phyloP scores from a whole-genome alignment of 2,888 invertebrate species.

The Erynnis tages region DNA sequence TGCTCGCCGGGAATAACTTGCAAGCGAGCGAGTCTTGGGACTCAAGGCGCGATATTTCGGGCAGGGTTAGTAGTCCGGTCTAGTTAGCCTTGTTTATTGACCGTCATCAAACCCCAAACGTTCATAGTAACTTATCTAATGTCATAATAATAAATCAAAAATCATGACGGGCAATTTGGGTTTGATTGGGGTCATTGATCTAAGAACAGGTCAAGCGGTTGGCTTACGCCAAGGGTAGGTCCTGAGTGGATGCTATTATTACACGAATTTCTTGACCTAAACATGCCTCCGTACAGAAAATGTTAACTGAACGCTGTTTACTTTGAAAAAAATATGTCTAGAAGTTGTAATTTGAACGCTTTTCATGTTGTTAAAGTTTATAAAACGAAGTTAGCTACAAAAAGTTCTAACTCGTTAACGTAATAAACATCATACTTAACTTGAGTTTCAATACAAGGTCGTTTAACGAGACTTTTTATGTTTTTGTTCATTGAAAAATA shows the following conservation, averaged over 20 bases:
- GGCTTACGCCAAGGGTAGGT: slow-evolving; percentile 3
- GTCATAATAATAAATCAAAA: background rate
- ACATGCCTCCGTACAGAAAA: slow-evolving; percentile 1
- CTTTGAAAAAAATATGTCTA: background rate
- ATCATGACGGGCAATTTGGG: background rate
- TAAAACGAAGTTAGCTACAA: no score
- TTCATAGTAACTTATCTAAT: background rate
- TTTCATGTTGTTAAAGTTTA: no score
- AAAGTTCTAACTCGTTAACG: no score
- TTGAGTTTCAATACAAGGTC: no score
- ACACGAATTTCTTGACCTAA: slow-evolving; percentile 11
- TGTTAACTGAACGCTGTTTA: background rate
- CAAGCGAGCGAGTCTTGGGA: slow-evolving; percentile 55
- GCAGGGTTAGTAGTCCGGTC: slow-evolving; percentile 74
- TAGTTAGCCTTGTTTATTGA: slow-evolving; percentile 27
- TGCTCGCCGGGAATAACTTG: slow-evolving; percentile 64
- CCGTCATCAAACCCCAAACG: slow-evolving; percentile 20
- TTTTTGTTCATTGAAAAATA: no score
- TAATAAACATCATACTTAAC: no score
- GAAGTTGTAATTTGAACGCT: background rate
- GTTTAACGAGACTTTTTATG: no score
- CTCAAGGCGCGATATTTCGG: slow-evolving; percentile 68
- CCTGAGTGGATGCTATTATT: slow-evolving; percentile 10
- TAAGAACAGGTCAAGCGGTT: slow-evolving; percentile 7
- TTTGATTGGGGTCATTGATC: slow-evolving; percentile 19